Percentiles rank a stretch among this genome's conserved stretches.
Conservation (phyloP, 2,797 vertebrate genomes). For the Macropodus opercularis region DNA sequence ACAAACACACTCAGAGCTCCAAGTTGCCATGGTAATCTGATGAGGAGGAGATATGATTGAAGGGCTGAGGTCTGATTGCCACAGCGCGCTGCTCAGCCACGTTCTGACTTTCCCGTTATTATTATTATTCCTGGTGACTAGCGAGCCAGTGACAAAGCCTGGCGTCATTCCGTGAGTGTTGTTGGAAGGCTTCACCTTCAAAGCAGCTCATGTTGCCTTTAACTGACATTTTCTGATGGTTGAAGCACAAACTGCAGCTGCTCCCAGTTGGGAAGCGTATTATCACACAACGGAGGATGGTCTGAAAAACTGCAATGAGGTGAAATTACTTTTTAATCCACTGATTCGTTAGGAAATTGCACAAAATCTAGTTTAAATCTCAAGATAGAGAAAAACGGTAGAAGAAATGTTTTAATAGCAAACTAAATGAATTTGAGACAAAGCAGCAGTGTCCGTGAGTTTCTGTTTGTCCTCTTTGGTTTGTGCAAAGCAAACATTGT, state of each 20-base stretch:
- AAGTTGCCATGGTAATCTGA: constrained; percentile 75
- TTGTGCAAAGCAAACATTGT: no score
- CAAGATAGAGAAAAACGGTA: no score
- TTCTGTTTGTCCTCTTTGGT: no score
- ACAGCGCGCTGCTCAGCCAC: constrained; percentile 24
- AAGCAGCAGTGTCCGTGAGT: no score
- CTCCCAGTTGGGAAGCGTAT: no score
- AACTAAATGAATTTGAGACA: no score
- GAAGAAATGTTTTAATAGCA: no score
- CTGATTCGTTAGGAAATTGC: no score
- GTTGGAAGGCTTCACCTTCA: not conserved
- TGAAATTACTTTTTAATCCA: no score
- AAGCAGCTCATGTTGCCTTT: not conserved
- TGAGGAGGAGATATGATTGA: constrained; percentile 59
- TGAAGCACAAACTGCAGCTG: not conserved
- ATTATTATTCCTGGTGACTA: constrained; percentile 24
- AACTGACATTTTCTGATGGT: not conserved
- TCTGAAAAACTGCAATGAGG: no score
- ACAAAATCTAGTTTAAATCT: no score
- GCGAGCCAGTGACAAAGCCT: not conserved
- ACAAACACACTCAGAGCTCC: constrained; percentile 18
- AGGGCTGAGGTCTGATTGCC: constrained; percentile 43
- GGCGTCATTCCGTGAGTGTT: not conserved
- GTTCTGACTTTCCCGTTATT: constrained; percentile 24
- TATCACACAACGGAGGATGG: no score